phyloP scores from a whole-genome alignment of 1,140 invertebrate species.

The Panagrolaimus sp. region DNA sequence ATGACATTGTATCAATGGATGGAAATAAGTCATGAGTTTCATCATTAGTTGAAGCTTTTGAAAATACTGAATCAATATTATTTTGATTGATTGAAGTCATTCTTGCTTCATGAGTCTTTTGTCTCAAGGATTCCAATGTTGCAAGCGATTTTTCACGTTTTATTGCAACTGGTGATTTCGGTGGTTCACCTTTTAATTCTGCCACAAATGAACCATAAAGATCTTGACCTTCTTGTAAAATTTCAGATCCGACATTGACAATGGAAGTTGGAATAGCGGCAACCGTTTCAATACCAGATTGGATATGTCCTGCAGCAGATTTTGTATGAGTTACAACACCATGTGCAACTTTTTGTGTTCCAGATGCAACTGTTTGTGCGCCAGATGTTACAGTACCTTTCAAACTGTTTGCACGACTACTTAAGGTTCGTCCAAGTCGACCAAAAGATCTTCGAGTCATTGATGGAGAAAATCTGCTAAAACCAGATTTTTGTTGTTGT shows the following conservation, averaged over 20 bases:
- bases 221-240: slow-evolving; percentile 49
- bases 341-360: slow-evolving; percentile 57
- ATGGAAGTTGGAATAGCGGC: slow-evolving; percentile 25
- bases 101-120: slow-evolving; percentile 50
- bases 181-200: not conserved
- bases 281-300: slow-evolving; percentile 52
- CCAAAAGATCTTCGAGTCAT: slow-evolving; percentile 56
- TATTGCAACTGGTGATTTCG: slow-evolving; percentile 31
- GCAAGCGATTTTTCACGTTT: slow-evolving; percentile 55
- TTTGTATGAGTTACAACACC: slow-evolving; percentile 58
- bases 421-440: slow-evolving; percentile 52
- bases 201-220: slow-evolving; percentile 32
- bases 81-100: slow-evolving; percentile 26
- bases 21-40: slow-evolving; percentile 39
- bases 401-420: slow-evolving; percentile 51
- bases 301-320: slow-evolving; percentile 55
- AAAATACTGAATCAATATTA: slow-evolving; percentile 33
- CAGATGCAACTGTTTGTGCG: slow-evolving; percentile 53
- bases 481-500: slow-evolving; percentile 24
- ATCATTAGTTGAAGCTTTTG: slow-evolving; percentile 35
- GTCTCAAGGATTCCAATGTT: slow-evolving; percentile 48
- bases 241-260: slow-evolving; percentile 38
- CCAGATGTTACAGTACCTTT: slow-evolving; percentile 49
- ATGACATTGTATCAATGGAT: slow-evolving; percentile 32
- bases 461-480: slow-evolving; percentile 51